Conservation (phyloP, 2,797 vertebrate species). For the Protonibea diacanthus region DNA sequence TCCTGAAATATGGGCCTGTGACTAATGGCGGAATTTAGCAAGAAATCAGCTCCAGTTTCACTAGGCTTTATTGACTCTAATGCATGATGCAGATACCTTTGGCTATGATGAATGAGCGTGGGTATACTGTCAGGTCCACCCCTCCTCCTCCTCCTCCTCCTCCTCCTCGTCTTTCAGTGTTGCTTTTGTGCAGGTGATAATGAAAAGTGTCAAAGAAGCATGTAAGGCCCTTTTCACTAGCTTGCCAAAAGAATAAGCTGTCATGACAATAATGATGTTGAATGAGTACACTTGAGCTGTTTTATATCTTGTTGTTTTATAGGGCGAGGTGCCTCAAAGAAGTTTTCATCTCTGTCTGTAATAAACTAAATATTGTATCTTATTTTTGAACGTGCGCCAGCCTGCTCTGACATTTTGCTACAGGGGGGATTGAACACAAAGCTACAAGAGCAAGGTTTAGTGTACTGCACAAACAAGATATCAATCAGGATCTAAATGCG, state of each 20-base stretch:
- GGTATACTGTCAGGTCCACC: conserved; percentile 64
- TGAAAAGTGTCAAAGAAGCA: conserved; percentile 89
- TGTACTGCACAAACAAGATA: conserved; percentile 64
- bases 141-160: conserved; percentile 37
- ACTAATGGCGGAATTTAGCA: conserved; percentile 99
- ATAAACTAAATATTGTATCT: conserved; percentile 69
- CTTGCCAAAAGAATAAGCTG: conserved; percentile 77
- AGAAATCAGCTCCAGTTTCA: conserved; percentile 99
- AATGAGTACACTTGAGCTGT: conserved; percentile 69
- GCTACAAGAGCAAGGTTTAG: conserved; percentile 43
- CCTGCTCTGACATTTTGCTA: conserved; percentile 66
- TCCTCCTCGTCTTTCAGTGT: conserved; percentile 86
- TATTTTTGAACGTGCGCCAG: conserved; percentile 68
- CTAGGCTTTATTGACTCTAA: conserved; percentile 89
- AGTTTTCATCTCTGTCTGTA: conserved; percentile 39
- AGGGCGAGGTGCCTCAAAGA: conserved; percentile 63
- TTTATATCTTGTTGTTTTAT: conserved; percentile 78
- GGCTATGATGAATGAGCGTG: conserved; percentile 91
- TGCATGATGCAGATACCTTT: conserved; percentile 90
- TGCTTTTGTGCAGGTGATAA: conserved; percentile 89
- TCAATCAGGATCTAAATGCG: conserved; percentile 59
- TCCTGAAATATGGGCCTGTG: conserved; percentile 91
- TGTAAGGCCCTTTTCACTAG: conserved; percentile 83
- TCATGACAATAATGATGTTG: conserved; percentile 72
- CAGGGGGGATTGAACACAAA: conserved; percentile 58